These are phyloP conservation scores for Eumacrocentrus americanus DNA, from an alignment of 2,888 invertebrate species.

Conservation along the genomic window DNA sequence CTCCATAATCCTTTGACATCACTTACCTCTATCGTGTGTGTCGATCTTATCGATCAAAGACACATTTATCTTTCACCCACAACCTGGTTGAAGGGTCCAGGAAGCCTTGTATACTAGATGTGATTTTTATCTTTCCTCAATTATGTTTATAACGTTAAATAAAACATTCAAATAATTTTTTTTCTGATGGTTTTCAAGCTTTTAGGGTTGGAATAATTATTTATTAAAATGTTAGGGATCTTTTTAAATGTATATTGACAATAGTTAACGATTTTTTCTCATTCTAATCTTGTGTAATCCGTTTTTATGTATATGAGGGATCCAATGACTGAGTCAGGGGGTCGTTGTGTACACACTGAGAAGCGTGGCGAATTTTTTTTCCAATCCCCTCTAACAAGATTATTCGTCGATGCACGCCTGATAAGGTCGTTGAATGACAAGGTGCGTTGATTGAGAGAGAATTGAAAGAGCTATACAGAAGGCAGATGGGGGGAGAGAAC, in stretches of 20 bases:
- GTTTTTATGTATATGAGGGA: not conserved
- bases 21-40: not conserved
- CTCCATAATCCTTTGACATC: not conserved
- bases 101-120: too few relatives aligned
- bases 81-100: too few relatives aligned
- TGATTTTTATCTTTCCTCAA: too few relatives aligned
- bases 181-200: too few relatives aligned
- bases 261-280: not conserved
- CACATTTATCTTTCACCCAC: not conserved
- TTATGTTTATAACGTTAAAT: too few relatives aligned
- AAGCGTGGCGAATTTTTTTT: constrained; percentile 16
- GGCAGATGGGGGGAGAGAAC: not conserved
- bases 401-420: too few relatives aligned
- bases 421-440: too few relatives aligned
- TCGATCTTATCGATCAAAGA: not conserved
- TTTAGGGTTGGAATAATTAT: not conserved
- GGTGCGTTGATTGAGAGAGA: not conserved
- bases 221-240: constrained; percentile 3
- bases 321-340: too few relatives aligned
- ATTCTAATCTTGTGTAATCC: not conserved
- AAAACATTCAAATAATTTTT: too few relatives aligned
- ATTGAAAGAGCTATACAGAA: not conserved
- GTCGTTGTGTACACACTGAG: too few relatives aligned
- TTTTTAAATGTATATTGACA: not conserved
- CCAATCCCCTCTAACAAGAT: not conserved